These are phyloP conservation scores for Pterocles burchelli DNA, from an alignment of 2,113 vertebrate genomes.

Conservation along the genomic window DNA sequence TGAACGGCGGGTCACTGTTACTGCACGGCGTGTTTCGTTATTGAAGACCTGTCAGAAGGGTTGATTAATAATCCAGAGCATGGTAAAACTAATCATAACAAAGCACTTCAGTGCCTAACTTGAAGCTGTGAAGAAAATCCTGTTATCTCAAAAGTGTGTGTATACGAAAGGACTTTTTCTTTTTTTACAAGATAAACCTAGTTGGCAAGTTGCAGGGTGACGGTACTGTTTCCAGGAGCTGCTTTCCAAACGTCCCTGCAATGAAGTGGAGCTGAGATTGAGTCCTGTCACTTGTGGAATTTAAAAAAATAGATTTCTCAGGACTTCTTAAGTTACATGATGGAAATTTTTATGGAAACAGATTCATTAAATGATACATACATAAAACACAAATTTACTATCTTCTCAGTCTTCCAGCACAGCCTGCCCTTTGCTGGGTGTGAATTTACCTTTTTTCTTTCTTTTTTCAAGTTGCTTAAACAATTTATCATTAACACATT, in stretches of 20 bases:
- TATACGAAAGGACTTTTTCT: not conserved
- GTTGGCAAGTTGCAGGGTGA: not conserved
- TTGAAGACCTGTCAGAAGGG: constrained; percentile 43
- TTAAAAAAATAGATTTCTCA: not conserved
- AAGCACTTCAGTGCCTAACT: constrained; percentile 11
- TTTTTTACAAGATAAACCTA: constrained; percentile 1
- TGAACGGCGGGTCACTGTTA: constrained; percentile 2
- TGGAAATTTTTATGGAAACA: not conserved
- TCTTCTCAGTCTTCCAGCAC: not conserved
- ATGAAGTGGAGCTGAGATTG: not conserved
- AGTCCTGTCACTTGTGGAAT: not conserved
- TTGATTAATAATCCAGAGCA: constrained; percentile 33
- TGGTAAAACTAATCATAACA: constrained; percentile 62
- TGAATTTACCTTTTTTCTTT: not conserved
- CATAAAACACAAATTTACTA: not conserved
- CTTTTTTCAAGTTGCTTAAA: not conserved
- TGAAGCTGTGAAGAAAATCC: constrained; percentile 55
- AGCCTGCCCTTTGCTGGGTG: not conserved
- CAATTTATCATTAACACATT: not conserved
- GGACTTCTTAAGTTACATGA: not conserved
- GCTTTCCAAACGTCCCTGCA: constrained; percentile 1
- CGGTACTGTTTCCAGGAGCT: not conserved
- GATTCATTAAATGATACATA: not conserved
- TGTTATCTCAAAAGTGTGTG: constrained; percentile 40
- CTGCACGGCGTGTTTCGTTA: not conserved